Base-by-base conservation (phyloP, 2,888 invertebrate genomes). In the Aethes cnicana region DNA sequence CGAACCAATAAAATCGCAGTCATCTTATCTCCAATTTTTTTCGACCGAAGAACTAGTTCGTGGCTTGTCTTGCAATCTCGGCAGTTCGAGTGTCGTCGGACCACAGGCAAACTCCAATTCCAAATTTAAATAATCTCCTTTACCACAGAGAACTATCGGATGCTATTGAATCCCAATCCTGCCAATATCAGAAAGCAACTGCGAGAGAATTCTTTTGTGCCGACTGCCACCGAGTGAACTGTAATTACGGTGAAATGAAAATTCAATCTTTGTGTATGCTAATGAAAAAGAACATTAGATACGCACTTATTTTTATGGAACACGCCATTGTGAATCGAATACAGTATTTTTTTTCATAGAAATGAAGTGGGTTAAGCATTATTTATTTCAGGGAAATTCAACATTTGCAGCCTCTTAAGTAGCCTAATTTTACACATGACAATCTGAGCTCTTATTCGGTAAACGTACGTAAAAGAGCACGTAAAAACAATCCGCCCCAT, bases 401-500 rank as follows among this genome's bases (percentile, higher is more conserved):
- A n/a, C n/a, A n/a, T n/a, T n/a, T n/a, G n/a, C n/a, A n/a, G n/a
- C n/a, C n/a, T n/a, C n/a, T n/a, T n/a, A n/a, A n/a, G n/a, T n/a
- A n/a, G n/a, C n/a, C n/a, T n/a, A n/a, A n/a, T n/a, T n/a, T n/a
- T 7, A 30, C 7, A 3, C 9, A 36, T 8, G 17, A 14, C 4
- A 33, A 20, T 36, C 20, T n/a, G 12, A 4, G 11, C 8, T 20
- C 7, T 36, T 36, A 4, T 12, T 36, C 20, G 20, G 7, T 20
- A 36, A 3, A 20, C 18, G 20, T 36, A n/a, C n/a, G n/a, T n/a
- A n/a, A 25, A 16, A 7, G 7, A 16, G 16, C 8, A 16, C 41
- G 32, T 16, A 56, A 57, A 53, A 61, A 55, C 53, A 58, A 55
- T 54, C 56, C 48, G 46, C 55, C 58, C 56, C 59, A 37, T 28